Base-by-base conservation (phyloP, 23 tunicate species). In the Ascidia mentula region DNA sequence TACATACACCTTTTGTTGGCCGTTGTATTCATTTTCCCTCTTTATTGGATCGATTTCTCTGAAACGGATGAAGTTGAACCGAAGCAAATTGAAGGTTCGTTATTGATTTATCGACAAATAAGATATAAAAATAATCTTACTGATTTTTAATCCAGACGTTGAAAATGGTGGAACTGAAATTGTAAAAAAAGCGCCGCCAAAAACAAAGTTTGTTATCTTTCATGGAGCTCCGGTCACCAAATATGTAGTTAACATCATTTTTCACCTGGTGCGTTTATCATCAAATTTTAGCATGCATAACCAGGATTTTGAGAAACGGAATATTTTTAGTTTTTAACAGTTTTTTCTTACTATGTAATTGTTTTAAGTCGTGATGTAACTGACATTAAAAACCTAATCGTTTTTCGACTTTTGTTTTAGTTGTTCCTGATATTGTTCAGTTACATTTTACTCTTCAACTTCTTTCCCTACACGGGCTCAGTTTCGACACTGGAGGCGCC, bases 351-450 rank as follows among this genome's bases (percentile, higher is more conserved):
- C n/a, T n/a, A n/a, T n/a, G n/a, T n/a, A n/a, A n/a, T n/a, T n/a
- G n/a, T n/a, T n/a, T n/a, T n/a, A n/a, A n/a, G n/a, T n/a, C n/a
- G n/a, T n/a, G n/a, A n/a, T n/a, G n/a, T n/a, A n/a, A n/a, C n/a
- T n/a, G n/a, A n/a, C n/a, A n/a, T n/a, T n/a, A n/a, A n/a, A n/a
- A n/a, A n/a, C n/a, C n/a, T n/a, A n/a, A n/a, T n/a, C n/a, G n/a
- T n/a, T n/a, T n/a, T n/a, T n/a, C n/a, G n/a, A n/a, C n/a, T n/a
- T n/a, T n/a, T n/a, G n/a, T n/a, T 32, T 32, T 36, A 91, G 97
- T 20, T 84, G 28, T 94, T 82, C 60, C 84, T 94, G 40, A 60
- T 60, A 24, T 76, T 94, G 12, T 94, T 94, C 40, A 79, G 90
- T 18, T 77, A 77, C 80, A 73, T 94, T 34, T 70, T 94, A 32